phyloP scores from a whole-genome alignment of 2,113 vertebrate genomes.

The Heteronetta atricapilla region DNA sequence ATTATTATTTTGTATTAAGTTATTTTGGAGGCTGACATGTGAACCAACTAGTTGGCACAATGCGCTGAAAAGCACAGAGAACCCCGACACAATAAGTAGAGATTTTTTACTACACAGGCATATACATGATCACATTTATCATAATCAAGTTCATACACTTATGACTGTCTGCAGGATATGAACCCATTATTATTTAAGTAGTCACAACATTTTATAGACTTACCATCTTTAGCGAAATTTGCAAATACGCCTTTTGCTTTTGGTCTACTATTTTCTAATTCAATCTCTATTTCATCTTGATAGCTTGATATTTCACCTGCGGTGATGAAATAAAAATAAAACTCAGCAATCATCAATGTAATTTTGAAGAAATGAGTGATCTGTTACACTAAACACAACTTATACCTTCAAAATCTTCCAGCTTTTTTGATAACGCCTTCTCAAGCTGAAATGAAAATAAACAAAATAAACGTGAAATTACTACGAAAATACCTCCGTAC shows the following conservation, averaged over 20 bases:
- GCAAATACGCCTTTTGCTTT: constrained; percentile 88
- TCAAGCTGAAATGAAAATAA: constrained; percentile 83
- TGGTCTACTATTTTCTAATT: constrained; percentile 88
- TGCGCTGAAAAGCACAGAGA: not conserved
- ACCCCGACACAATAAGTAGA: not conserved
- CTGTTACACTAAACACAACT: not conserved
- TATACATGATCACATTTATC: not conserved
- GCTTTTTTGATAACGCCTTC: constrained; percentile 87
- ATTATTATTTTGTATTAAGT: not conserved
- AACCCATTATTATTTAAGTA: not conserved
- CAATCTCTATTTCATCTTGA: constrained; percentile 93
- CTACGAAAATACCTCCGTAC: not conserved
- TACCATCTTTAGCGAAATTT: constrained; percentile 84
- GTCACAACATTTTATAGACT: constrained; percentile 28
- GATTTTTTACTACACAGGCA: not conserved
- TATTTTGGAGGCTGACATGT: not conserved
- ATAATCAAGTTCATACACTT: not conserved
- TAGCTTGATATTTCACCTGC: constrained; percentile 92
- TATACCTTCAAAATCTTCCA: constrained; percentile 93
- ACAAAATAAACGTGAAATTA: constrained; percentile 10
- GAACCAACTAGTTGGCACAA: not conserved
- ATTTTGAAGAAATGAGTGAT: not conserved
- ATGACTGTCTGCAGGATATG: not conserved
- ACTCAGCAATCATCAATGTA: not conserved
- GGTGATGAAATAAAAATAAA: constrained; percentile 6